A percentile compares a stretch with the other conserved stretches of the same genome.
These are phyloP conservation scores for Melanocharis versteri DNA, from an alignment of 2,113 vertebrate species.

Conservation along the genomic window DNA sequence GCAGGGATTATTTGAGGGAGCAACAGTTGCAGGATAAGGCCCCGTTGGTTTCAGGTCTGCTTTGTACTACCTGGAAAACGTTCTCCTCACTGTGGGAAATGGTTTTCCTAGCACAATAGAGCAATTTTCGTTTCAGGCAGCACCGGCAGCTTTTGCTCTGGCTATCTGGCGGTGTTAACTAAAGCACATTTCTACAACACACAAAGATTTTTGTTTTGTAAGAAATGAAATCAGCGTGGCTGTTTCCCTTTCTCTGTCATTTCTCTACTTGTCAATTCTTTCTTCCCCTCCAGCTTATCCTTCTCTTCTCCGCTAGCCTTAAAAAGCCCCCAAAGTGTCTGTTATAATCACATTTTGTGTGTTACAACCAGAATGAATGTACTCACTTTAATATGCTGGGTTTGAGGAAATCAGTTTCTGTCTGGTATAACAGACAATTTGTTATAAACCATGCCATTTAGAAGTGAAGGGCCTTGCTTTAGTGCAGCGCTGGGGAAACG, in stretches of 20 bases:
- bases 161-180: constrained; percentile 24
- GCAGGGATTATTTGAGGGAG: constrained; percentile 9
- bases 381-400: constrained; percentile 61
- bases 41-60: constrained; percentile 5
- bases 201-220: constrained; percentile 53
- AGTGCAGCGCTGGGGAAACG: constrained; percentile 24
- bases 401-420: constrained; percentile 61
- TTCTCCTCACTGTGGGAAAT: not conserved
- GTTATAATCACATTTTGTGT: constrained; percentile 66
- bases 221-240: constrained; percentile 53
- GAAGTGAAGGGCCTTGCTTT: constrained; percentile 44
- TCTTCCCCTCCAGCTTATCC: constrained; percentile 58
- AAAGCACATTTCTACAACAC: constrained; percentile 42
- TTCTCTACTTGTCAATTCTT: constrained; percentile 63
- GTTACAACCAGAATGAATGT: constrained; percentile 61
- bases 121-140: constrained; percentile 16
- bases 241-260: constrained; percentile 50
- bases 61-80: constrained; percentile 19
- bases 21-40: constrained; percentile 16
- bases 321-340: constrained; percentile 67
- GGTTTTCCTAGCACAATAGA: constrained; percentile 59
- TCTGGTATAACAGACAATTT: constrained; percentile 58
- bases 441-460: constrained; percentile 60
- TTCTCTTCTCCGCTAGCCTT: constrained; percentile 38
- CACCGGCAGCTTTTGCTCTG: not conserved